A percentile compares a stretch with the other conserved stretches of the same genome.
These are phyloP conservation scores for Drosophila diplacantha DNA, from an alignment of 2,888 invertebrate species.

Conservation along the genomic window DNA sequence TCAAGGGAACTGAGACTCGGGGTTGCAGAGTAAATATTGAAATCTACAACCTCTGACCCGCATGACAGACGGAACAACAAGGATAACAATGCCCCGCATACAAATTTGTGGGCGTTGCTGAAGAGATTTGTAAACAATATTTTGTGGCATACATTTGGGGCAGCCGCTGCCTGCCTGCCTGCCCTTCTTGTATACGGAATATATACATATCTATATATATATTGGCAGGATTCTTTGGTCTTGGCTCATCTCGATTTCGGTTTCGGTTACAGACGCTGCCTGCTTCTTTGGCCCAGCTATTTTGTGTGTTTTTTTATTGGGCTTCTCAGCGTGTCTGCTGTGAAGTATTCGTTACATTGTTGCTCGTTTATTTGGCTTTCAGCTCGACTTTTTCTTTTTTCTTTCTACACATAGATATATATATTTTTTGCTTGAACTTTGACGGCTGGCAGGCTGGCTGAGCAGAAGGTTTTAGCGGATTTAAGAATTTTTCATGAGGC, in stretches of 20 bases:
- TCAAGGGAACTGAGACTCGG: conserved; percentile 1
- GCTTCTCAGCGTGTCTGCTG: conserved; percentile 28
- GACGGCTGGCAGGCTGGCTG: conserved; percentile 12
- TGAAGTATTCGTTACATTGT: conserved; percentile 48
- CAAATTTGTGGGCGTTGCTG: conserved; percentile 67
- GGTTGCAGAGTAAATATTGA: conserved; percentile 67
- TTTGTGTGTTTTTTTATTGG: conserved; percentile 49
- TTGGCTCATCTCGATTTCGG: conserved; percentile 39
- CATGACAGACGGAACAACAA: conserved; percentile 56
- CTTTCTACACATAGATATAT: background rate
- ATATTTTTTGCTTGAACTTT: conserved; percentile 32
- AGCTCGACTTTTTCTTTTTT: conserved; percentile 7
- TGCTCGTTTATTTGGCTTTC: conserved; percentile 35
- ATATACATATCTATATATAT: conserved; percentile 15
- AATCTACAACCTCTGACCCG: conserved; percentile 64
- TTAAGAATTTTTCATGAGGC: conserved; percentile 64
- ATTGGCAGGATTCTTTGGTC: conserved; percentile 23
- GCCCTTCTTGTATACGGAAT: background rate
- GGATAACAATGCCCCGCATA: conserved; percentile 57
- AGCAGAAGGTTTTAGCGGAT: conserved; percentile 62
- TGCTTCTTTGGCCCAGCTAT: conserved; percentile 38
- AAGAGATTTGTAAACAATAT: conserved; percentile 73
- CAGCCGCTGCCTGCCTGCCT: conserved; percentile 19
- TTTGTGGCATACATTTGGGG: conserved; percentile 66
- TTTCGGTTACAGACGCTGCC: conserved; percentile 39